Conservation (phyloP, 2,797 vertebrate species). For the Tadarida brasiliensis region DNA sequence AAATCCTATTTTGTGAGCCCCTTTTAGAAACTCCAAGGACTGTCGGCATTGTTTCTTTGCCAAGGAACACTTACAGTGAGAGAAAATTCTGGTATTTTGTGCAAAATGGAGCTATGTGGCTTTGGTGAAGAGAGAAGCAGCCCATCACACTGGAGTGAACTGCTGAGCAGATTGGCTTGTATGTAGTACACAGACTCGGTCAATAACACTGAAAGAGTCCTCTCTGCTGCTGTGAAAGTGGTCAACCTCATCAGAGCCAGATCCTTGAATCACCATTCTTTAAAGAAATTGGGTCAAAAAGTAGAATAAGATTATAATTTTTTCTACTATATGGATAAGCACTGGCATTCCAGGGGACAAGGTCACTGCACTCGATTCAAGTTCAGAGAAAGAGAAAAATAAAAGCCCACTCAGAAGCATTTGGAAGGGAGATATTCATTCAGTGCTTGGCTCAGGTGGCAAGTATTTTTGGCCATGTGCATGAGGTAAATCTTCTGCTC, state of each 20-base stretch:
- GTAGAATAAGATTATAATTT: neutral
- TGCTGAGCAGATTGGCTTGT: neutral
- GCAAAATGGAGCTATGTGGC: conserved; percentile 56
- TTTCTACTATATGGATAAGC: neutral
- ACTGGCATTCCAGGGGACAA: conserved; percentile 46
- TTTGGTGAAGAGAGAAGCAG: conserved; percentile 39
- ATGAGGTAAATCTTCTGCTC: conserved; percentile 51
- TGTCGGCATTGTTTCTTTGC: conserved; percentile 60
- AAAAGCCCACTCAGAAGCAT: conserved; percentile 54
- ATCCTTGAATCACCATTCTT: conserved; percentile 18
- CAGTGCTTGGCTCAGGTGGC: conserved; percentile 40
- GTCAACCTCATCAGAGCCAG: conserved; percentile 6
- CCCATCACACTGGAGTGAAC: neutral
- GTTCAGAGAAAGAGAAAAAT: conserved; percentile 42
- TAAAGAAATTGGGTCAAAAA: conserved; percentile 41
- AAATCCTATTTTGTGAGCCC: conserved; percentile 43
- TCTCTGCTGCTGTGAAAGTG: conserved; percentile 46
- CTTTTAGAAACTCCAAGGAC: conserved; percentile 60
- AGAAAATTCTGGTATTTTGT: conserved; percentile 63
- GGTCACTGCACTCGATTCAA: neutral
- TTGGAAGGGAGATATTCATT: conserved; percentile 65
- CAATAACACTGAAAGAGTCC: conserved; percentile 29
- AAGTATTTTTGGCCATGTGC: conserved; percentile 3
- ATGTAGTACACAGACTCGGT: neutral
- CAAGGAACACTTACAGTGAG: conserved; percentile 61